Conservation (phyloP, 2,888 invertebrate genomes). For the Phoenoteleia sp. region DNA sequence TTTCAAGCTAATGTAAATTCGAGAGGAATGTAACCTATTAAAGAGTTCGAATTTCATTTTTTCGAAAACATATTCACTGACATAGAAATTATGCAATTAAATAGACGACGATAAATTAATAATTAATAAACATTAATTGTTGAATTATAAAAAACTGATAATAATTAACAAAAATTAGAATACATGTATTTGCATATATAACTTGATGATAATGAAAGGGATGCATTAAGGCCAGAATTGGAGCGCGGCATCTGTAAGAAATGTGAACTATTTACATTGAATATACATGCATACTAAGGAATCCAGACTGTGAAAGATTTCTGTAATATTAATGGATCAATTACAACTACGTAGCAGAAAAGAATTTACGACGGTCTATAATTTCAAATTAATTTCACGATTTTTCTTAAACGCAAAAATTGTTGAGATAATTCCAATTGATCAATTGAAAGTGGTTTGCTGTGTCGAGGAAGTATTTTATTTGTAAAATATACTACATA, state of each 20-base stretch:
- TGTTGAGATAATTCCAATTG: background rate
- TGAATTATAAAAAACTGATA: too few species aligned
- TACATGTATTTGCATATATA: conserved; percentile 44
- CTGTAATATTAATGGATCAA: conserved; percentile 7
- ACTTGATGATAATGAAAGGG: conserved; percentile 40
- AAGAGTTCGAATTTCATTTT: background rate
- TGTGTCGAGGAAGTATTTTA: background rate
- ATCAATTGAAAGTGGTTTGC: background rate
- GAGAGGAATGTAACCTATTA: background rate
- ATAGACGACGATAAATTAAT: background rate
- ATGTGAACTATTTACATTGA: conserved; percentile 40
- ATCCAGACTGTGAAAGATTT: conserved; percentile 12
- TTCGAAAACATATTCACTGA: too few species aligned
- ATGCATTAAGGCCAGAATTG: conserved; percentile 30
- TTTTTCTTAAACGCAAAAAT: background rate
- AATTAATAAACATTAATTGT: background rate
- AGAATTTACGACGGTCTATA: background rate
- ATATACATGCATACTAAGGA: conserved; percentile 14
- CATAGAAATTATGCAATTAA: background rate
- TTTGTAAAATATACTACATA: too few species aligned
- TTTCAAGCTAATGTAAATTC: conserved; percentile 5
- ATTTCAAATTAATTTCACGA: background rate
- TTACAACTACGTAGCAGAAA: conserved; percentile 3
- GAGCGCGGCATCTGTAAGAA: conserved; percentile 47
- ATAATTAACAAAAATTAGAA: conserved; percentile 24